Base-by-base conservation (phyloP, 2,113 vertebrate genomes). In the Hippopotamus amphibius region DNA sequence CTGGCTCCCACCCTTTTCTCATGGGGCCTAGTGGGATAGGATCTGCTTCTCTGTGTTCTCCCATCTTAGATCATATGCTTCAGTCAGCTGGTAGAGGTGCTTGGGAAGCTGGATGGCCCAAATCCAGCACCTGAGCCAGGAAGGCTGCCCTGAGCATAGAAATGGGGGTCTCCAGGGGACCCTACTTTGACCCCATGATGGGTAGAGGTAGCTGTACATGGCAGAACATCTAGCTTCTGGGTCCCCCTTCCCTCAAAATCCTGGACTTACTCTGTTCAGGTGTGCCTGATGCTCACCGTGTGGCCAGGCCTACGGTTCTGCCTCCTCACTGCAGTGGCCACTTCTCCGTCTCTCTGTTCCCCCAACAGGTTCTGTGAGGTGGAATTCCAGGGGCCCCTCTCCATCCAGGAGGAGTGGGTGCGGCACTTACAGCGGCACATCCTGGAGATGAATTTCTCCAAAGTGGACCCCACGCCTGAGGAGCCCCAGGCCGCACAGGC, bases 401-500 rank as follows among this genome's bases (percentile, higher is more conserved):
- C 99, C 8, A 99, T 99, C 97, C 99, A 99, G 98, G 99, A 99
- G 98, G 99, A 99, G 95, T 99, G 99, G 99, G 99, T 99, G 88
- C 98, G 99, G 79, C 99, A 99, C 97, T 99, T 99, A 55, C 99
- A 99, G 97, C 99, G 99, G 97, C 99, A 99, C 98, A 99, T 99
- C 98, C 98, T 99, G 98, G 99, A 99, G 93, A 99, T 99, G 98
- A 99, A 99, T 98, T 99, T 99, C 98, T 99, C 98, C 97, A 99
- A 99, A 98, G 97, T 98, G 0, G 98, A 99, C 66, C 97, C 98
- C 2, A 96, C 97, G 61, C 97, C 98, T 77, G 98, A 98, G n/a
- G 98, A 98, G 85, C 97, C 97, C 10, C 97, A 97, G 14, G 96
- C 98, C 17, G 89, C 98, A 0, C 97, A 98, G 28, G 98, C 98